phyloP scores from a whole-genome alignment of 1,140 invertebrate genomes.

The Aradophagus sp. region DNA sequence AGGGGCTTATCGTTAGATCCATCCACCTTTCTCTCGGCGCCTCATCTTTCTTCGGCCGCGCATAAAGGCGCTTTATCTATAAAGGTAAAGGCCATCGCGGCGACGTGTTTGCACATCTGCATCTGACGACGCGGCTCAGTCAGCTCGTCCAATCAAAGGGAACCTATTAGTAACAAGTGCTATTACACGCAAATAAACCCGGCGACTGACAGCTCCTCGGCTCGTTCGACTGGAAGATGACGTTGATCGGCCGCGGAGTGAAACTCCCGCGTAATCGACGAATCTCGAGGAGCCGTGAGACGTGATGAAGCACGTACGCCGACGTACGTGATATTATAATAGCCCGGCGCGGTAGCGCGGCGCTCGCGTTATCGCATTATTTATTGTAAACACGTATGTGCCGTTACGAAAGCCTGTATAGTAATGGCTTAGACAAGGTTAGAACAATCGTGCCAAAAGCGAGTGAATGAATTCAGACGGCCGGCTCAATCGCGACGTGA shows the following conservation, averaged over 20 bases:
- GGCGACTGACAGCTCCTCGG: conserved; percentile 42
- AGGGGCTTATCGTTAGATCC: too few species aligned
- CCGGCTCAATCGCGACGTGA: too few species aligned
- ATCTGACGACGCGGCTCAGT: conserved; percentile 39
- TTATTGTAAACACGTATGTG: conserved; percentile 43
- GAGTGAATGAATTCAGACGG: too few species aligned
- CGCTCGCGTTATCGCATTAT: conserved; percentile 39
- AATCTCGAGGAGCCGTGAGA: conserved; percentile 40
- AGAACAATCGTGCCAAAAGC: too few species aligned
- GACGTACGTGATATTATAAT: conserved; percentile 37
- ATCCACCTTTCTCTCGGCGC: too few species aligned
- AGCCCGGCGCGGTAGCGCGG: conserved; percentile 16
- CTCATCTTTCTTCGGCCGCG: too few species aligned
- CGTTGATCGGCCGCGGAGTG: conserved; percentile 46
- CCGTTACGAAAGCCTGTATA: conserved; percentile 18
- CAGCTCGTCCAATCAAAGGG: conserved; percentile 48
- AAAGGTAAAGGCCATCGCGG: conserved; percentile 50
- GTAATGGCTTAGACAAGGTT: too few species aligned
- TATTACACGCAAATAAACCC: conserved; percentile 53
- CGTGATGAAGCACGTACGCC: conserved; percentile 38
- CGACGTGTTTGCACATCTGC: conserved; percentile 40
- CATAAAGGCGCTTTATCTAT: too few species aligned
- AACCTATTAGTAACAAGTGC: conserved; percentile 52
- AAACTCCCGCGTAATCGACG: conserved; percentile 46
- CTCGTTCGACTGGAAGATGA: conserved; percentile 42